Conservation (phyloP, 2,113 vertebrate species). For the Macheiramphus alcinus region DNA sequence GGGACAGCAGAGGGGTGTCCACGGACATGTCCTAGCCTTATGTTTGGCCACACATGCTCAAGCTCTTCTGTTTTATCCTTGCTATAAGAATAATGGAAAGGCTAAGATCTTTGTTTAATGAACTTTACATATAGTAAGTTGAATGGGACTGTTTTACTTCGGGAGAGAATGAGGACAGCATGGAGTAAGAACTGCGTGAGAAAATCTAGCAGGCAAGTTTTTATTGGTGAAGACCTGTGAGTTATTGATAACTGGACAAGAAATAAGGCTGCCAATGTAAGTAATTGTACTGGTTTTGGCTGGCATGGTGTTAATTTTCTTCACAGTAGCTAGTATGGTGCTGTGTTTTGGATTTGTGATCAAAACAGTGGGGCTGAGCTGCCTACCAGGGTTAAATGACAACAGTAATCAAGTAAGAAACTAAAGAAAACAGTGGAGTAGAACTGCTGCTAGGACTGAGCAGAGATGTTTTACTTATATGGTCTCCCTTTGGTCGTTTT, state of each 20-base stretch:
- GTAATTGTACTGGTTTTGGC: neutral
- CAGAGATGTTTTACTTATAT: neutral
- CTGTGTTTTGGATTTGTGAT: neutral
- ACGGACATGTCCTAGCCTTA: neutral
- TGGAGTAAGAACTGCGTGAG: neutral
- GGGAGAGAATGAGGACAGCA: neutral
- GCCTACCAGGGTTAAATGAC: neutral
- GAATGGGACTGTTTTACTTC: neutral
- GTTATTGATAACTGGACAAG: neutral
- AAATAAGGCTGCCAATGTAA: neutral
- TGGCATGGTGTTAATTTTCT: neutral
- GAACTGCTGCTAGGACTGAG: neutral
- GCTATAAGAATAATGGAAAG: neutral
- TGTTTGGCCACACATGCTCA: neutral
- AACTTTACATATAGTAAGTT: neutral
- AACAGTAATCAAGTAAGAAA: neutral
- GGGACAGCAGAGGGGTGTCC: neutral
- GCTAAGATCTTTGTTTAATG: neutral
- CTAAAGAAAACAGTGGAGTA: neutral
- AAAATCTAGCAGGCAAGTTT: neutral
- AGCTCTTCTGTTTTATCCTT: neutral
- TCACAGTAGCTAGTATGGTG: neutral
- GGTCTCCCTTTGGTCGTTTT: neutral
- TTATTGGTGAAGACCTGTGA: neutral
- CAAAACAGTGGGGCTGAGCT: neutral